Evolutionary conservation across 2,113 vertebrate species (phyloP).

Genomic region (Thymallus thymallus): DNA sequence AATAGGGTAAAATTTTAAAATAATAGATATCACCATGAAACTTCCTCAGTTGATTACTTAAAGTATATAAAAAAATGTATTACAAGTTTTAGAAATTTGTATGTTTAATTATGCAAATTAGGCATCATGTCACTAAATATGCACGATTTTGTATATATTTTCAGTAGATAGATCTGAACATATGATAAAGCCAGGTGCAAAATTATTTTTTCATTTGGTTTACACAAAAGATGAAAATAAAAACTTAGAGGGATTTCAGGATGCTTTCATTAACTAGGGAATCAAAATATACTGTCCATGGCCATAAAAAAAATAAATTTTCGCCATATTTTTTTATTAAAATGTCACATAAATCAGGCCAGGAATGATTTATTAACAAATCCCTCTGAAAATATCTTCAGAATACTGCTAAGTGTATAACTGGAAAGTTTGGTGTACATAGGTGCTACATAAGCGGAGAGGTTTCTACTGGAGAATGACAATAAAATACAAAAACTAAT

Average conservation of each 20-base stretch:
- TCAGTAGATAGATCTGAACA: background rate
- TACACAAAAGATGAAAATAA: background rate
- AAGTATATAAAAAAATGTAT: background rate
- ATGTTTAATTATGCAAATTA: conserved; percentile 17
- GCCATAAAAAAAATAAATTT: too few species aligned
- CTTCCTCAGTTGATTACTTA: background rate
- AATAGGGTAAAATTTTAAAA: too few species aligned
- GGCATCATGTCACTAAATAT: conserved; percentile 10
- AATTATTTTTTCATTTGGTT: conserved; percentile 4
- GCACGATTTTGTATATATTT: conserved; percentile 6
- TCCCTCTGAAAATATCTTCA: conserved; percentile 10
- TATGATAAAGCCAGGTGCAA: conserved; percentile 7
- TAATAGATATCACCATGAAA: conserved; percentile 8
- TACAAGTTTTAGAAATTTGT: conserved; percentile 6
- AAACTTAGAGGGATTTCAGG: background rate
- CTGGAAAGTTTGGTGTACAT: conserved; percentile 21
- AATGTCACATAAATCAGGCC: conserved; percentile 17
- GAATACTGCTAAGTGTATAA: conserved; percentile 1
- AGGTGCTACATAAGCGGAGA: too few species aligned
- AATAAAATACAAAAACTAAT: background rate
- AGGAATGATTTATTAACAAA: conserved; percentile 17
- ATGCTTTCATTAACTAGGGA: background rate
- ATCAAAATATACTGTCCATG: too few species aligned
- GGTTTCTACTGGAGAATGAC: background rate
- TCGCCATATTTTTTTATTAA: conserved; percentile 3